Base-by-base conservation (phyloP, 2,797 vertebrate species). In the Amblyraja radiata region DNA sequence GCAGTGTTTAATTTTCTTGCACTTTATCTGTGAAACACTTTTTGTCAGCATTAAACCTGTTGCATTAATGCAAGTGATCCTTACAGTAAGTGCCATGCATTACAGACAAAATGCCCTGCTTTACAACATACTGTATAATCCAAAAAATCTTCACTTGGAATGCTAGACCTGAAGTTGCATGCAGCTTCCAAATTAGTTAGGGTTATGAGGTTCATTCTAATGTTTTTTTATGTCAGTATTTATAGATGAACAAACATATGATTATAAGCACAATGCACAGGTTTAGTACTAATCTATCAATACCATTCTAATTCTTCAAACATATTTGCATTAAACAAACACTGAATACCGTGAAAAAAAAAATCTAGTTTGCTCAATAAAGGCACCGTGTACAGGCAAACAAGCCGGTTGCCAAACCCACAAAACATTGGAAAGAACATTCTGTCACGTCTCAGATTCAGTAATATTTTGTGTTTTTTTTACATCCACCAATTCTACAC, bases 301-400 rank as follows among this genome's bases (percentile, higher is more conserved):
- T 46, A 74, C 39, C 71, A 73, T 74, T 14, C 36, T 46, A 5
- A 76, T 91, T 91, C 71, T 23, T 74, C 46, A 74, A 74, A 74
- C 39, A 73, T 91, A 54, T 28, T 74, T 91, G 73, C 68, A 46
- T 54, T 54, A 73, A 91, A 54, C 90, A 91, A 91, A 54, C 68
- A 46, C 73, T 54, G 13, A 14, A 9, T 74, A 18, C 25, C 14
- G 4, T 74, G 71, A 74, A 74, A 91, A 39, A 91, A 39, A 74
- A 73, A 91, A 73, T 54, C 68, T 16, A 65, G 28, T 88, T 88
- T 88, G 61, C 84, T 88, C 6, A 25, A 74, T 46, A 74, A 91
- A 54, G 39, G 36, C 65, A 46, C 10, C 88, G 73, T 39, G 46
- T 39, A 21, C 23, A 84, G 23, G 23, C 81, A 84, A 39, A 39